phyloP scores from a whole-genome alignment of 2,888 invertebrate species.

The Agrotis exclamationis region DNA sequence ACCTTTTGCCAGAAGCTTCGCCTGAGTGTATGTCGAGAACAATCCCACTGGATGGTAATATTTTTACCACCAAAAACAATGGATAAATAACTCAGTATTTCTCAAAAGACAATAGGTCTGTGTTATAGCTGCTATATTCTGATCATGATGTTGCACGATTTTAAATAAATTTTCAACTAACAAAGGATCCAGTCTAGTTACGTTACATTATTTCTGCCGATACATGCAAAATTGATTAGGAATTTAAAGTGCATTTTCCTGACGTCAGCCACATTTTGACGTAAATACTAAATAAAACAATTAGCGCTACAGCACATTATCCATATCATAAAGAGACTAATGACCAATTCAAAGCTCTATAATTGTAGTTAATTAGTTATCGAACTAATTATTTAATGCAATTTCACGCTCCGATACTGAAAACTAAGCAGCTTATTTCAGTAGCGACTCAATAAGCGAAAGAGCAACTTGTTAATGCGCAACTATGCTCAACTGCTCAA shows the following conservation, averaged over 20 bases:
- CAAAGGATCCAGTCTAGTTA: too few relatives aligned
- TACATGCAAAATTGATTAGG: neutral
- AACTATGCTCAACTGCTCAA: conserved; percentile 54
- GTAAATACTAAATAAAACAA: neutral
- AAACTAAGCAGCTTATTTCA: conserved; percentile 50
- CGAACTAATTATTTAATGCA: conserved; percentile 55
- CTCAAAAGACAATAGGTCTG: too few relatives aligned
- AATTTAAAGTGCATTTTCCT: neutral
- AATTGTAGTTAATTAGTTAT: conserved; percentile 43
- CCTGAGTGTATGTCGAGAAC: too few relatives aligned
- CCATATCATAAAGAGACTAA: conserved; percentile 9
- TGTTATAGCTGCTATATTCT: too few relatives aligned
- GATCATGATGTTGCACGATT: too few relatives aligned
- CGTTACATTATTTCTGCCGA: neutral
- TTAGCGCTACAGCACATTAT: neutral
- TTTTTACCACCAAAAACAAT: too few relatives aligned
- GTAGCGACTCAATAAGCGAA: conserved; percentile 52
- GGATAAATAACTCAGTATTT: too few relatives aligned
- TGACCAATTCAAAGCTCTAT: conserved; percentile 27
- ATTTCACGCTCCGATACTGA: conserved; percentile 46
- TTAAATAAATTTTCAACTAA: too few relatives aligned
- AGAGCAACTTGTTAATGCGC: conserved; percentile 47
- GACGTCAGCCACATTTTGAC: neutral
- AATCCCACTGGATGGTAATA: too few relatives aligned
- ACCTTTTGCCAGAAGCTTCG: too few relatives aligned